phyloP scores from a whole-genome alignment of 1,140 invertebrate species.

The Rhagoletis pomonella region DNA sequence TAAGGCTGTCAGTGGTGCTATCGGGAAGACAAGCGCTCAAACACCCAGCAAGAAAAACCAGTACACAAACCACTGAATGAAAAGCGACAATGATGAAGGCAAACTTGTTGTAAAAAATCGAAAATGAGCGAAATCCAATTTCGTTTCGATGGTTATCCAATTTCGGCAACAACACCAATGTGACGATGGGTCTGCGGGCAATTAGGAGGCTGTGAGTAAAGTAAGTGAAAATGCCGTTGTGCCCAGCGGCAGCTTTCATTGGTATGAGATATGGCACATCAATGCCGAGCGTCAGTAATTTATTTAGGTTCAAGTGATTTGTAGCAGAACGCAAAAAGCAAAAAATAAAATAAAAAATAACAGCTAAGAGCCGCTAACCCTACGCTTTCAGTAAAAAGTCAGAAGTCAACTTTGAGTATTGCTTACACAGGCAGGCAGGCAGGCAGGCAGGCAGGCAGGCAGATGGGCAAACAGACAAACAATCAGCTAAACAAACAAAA shows the following conservation, averaged over 20 bases:
- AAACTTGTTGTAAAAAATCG: slow-evolving; percentile 57
- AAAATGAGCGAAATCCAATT: slow-evolving; percentile 73
- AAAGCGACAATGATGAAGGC: slow-evolving; percentile 7
- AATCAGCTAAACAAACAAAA: slow-evolving; percentile 5
- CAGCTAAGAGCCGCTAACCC: background rate
- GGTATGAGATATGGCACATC: background rate
- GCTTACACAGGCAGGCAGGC: background rate
- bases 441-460: too few relatives aligned
- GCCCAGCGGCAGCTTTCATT: background rate
- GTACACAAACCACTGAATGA: too few relatives aligned
- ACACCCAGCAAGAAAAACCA: background rate
- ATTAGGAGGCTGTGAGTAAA: background rate
- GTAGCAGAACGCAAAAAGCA: background rate
- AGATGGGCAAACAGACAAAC: background rate
- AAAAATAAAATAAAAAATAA: background rate
- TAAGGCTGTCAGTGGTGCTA: background rate
- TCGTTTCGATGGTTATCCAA: slow-evolving; percentile 73
- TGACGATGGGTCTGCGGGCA: slow-evolving; percentile 3
- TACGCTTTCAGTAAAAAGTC: background rate
- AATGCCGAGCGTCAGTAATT: slow-evolving; percentile 5
- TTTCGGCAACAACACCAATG: slow-evolving; percentile 60
- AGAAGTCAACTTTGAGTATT: background rate
- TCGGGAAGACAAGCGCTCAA: background rate
- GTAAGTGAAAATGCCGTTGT: background rate
- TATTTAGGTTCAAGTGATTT: slow-evolving; percentile 46